phyloP scores from a whole-genome alignment of 2,797 vertebrate genomes.

The Sandelia bainsii region DNA sequence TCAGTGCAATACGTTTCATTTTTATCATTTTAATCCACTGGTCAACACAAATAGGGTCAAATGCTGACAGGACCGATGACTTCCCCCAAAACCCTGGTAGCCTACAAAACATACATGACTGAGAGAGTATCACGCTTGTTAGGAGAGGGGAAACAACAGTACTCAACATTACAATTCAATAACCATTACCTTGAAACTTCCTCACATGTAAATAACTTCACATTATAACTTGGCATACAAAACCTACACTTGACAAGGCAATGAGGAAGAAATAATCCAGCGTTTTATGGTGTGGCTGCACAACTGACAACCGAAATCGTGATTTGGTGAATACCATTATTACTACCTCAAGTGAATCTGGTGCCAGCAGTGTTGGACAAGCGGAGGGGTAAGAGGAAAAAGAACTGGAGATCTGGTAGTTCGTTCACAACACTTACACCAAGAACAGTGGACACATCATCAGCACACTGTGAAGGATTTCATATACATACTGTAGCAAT shows the following conservation, averaged over 20 bases:
- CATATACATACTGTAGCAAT: constrained; percentile 64
- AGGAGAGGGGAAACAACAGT: constrained; percentile 73
- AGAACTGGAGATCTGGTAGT: constrained; percentile 61
- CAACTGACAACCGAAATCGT: constrained; percentile 35
- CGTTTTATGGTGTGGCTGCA: constrained; percentile 40
- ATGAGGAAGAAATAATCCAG: constrained; percentile 62
- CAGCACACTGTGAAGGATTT: constrained; percentile 70
- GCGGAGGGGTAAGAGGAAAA: constrained; percentile 27
- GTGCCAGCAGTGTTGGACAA: constrained; percentile 34
- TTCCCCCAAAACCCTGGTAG: constrained; percentile 64
- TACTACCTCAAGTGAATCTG: constrained; percentile 41
- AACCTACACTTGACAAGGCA: constrained; percentile 75
- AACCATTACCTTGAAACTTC: constrained; percentile 67
- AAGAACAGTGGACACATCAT: constrained; percentile 75
- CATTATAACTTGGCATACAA: constrained; percentile 73
- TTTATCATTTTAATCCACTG: constrained; percentile 82
- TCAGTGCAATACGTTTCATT: constrained; percentile 23
- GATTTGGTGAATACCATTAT: constrained; percentile 38
- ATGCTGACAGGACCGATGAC: constrained; percentile 73
- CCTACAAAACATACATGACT: constrained; percentile 80
- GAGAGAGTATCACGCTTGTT: constrained; percentile 73
- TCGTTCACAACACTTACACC: constrained; percentile 80
- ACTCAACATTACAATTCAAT: constrained; percentile 71
- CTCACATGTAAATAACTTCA: constrained; percentile 73
- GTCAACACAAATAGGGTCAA: constrained; percentile 80